These are phyloP conservation scores for Aleiodes alternator DNA, from an alignment of 2,888 invertebrate species.

Conservation along the genomic window DNA sequence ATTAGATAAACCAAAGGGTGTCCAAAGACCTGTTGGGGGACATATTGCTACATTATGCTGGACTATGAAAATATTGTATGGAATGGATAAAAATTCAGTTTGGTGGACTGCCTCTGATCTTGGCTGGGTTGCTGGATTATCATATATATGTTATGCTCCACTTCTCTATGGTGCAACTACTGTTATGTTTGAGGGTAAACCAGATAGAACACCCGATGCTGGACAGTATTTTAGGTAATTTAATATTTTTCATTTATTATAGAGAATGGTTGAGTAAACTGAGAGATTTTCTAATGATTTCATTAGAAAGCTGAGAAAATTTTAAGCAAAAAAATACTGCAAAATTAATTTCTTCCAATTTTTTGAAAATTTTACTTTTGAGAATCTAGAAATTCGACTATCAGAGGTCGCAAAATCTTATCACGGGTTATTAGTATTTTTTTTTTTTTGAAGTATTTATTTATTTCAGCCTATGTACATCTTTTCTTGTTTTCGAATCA, in stretches of 20 bases:
- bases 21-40: slow-evolving; percentile 91
- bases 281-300: too few species aligned
- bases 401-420: too few species aligned
- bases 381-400: too few species aligned
- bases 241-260: neutral
- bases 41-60: slow-evolving; percentile 91
- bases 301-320: too few species aligned
- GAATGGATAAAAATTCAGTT: slow-evolving; percentile 84
- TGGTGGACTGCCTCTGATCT: slow-evolving; percentile 96
- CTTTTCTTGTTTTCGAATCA: too few species aligned
- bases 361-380: too few species aligned
- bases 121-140: slow-evolving; percentile 96
- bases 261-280: too few species aligned
- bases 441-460: too few species aligned
- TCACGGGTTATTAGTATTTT: too few species aligned
- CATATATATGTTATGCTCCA: slow-evolving; percentile 95
- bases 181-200: slow-evolving; percentile 94
- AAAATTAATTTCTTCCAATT: too few species aligned
- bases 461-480: too few species aligned
- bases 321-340: too few species aligned
- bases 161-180: slow-evolving; percentile 88
- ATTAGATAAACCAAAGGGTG: slow-evolving; percentile 84
- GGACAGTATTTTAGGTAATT: slow-evolving; percentile 90
- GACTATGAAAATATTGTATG: slow-evolving; percentile 90
- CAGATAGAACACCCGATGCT: slow-evolving; percentile 95